phyloP scores from a whole-genome alignment of 1,140 invertebrate species.

The Magallana gigas region DNA sequence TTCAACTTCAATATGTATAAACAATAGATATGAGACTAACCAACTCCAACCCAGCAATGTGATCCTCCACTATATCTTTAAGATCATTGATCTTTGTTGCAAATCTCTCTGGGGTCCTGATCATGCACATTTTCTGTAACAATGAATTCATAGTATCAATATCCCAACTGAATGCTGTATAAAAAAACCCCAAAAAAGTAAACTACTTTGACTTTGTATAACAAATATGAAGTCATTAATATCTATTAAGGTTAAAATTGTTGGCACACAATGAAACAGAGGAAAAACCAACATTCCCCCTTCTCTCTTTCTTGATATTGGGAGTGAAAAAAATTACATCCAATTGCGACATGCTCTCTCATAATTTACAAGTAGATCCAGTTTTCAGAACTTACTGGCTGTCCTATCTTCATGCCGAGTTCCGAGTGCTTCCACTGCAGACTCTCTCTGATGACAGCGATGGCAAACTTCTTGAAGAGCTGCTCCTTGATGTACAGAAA shows the following conservation, averaged over 20 bases:
- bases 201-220: too few species aligned
- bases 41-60: constrained; percentile 57
- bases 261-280: too few species aligned
- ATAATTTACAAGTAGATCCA: too few species aligned
- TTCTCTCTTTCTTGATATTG: too few species aligned
- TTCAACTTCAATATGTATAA: too few species aligned
- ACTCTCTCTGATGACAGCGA: constrained; percentile 68
- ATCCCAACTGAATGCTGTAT: too few species aligned
- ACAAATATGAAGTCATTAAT: too few species aligned
- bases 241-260: too few species aligned
- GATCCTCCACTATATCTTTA: constrained; percentile 57
- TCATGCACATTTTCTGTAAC: constrained; percentile 71
- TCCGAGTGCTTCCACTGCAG: constrained; percentile 71
- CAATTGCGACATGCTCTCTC: too few species aligned
- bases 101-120: constrained; percentile 67
- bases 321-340: too few species aligned
- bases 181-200: too few species aligned
- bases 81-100: constrained; percentile 66
- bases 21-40: constrained; percentile 20
- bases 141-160: background rate
- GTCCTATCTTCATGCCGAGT: constrained; percentile 66
- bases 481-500: constrained; percentile 72
- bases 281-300: too few species aligned
- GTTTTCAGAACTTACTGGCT: constrained; percentile 37
- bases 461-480: constrained; percentile 71